A percentile compares a stretch with the other conserved stretches of the same genome.
Conservation (phyloP, 2,113 vertebrate genomes). For the Lamprotornis superbus region DNA sequence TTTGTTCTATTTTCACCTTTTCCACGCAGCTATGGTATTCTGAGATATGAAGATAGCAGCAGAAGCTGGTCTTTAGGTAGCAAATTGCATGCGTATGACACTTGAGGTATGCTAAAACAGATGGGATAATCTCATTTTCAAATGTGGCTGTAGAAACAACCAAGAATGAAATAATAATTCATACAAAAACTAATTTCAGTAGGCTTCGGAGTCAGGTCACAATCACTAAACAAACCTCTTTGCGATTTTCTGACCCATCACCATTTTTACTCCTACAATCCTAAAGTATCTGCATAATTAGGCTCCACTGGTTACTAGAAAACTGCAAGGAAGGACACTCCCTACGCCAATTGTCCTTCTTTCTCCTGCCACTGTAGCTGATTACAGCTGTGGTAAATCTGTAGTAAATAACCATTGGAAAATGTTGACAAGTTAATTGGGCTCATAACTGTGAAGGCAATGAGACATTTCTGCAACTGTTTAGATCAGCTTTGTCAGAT, state of each 20-base stretch:
- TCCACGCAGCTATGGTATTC: background rate
- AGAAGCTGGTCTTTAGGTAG: background rate
- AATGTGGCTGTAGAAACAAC: background rate
- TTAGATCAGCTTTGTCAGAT: conserved; percentile 53
- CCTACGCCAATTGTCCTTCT: background rate
- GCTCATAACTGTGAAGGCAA: conserved; percentile 8
- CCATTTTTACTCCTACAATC: background rate
- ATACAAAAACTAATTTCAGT: background rate
- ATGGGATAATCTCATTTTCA: background rate
- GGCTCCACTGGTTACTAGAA: background rate
- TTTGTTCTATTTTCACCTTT: background rate
- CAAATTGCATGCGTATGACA: background rate
- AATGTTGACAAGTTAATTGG: conserved; percentile 56
- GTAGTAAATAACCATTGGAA: conserved; percentile 35
- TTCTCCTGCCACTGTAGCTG: background rate
- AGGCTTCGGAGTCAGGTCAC: background rate
- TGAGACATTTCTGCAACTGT: conserved; percentile 57
- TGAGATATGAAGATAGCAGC: background rate
- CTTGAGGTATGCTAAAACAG: background rate
- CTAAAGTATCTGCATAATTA: background rate
- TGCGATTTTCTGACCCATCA: background rate
- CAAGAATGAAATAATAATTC: background rate
- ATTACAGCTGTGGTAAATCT: conserved; percentile 4
- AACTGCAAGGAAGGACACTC: background rate
- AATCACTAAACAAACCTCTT: background rate